Evolutionary conservation across 2,113 vertebrate species (phyloP), one percentile per base, ranked within the genome.

Genomic region (Cyphomyrus plagiostoma): DNA sequence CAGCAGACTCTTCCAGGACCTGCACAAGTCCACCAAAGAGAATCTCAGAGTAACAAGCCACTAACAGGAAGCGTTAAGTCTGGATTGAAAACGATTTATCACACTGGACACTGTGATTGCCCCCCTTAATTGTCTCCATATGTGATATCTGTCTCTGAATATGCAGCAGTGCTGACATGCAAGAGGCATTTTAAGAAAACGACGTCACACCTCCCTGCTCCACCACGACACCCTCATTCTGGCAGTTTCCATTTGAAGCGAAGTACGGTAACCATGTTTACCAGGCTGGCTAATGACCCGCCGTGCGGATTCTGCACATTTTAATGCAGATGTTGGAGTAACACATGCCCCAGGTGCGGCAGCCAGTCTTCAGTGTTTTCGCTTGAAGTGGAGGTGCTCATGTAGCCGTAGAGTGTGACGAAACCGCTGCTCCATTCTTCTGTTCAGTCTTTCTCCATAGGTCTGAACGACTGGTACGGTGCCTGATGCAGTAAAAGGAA

Each of bases 61-160:
- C 26, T 52, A 52, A 19, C 85, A 86, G 46, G 48, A 52, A 49
- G 26, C 84, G 4, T 30, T 52, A 26, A 2, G 84, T 52, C 26
- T 86, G 48, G 84, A 53, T 86, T 48, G 39, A 84, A 84, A 84
- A 48, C 45, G n/a, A 84, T 84, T 48, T 3, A 84, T 84, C 82
- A 84, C 42, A 23, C 42, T 23, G 21, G 82, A 84, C 82, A 84
- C 46, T 4, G 82, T 48, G 39, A 83, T 46, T 46, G 42, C 45
- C 45, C 17, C 35, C 45, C 42, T 48, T 84, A 84, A 84, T 46
- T 3, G 23, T 84, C 45, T 84, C 23, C 82, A 49, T 11, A 48
- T 84, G 42, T 23, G 82, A 21, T 48, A n/a, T 45, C 45, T 4
- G 23, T 48, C 82, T 23, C 21, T 84, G 82, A 42, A 45, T 48